Base-by-base conservation (phyloP, 2,797 vertebrate species). In the Esox lucius region DNA sequence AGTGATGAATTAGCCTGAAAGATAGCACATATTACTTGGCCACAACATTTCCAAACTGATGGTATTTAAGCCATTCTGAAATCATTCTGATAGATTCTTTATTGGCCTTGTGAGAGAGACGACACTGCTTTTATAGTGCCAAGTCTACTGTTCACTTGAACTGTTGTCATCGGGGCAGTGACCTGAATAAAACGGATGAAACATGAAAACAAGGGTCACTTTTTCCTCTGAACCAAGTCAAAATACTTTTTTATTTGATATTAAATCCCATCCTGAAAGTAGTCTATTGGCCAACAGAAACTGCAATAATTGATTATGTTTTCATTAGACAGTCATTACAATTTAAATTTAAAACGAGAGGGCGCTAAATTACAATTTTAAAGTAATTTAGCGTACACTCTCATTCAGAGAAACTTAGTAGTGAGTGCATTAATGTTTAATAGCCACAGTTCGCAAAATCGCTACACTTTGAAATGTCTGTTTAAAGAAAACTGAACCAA, bases 141-240 rank as follows among this genome's bases (percentile, higher is more conserved):
- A 81, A 93, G 87, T 73, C 91, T 91, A 70, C 93, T 93, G 19
- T 94, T 94, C 78, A 95, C 93, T 83, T 92, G 83, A 75, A 93
- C 51, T 0, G 93, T 95, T 81, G 93, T 95, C 73, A 73, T 84
- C 75, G 91, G 87, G 42, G 77, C 85, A 17, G 91, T 77, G 7
- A 95, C 90, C 94, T 95, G 74, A 75, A 85, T 42, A 84, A 26
- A 70, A 72, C 53, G 5, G 53, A 64, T 68, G 5, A 22, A 71
- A 24, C 2, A 28, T 24, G 19, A 71, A 71, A 72, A 61, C 53
- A 35, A 5, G 70, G 24, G 12, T 59, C 39, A 72, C 6, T 72
- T 17, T 15, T n/a, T 35, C 17, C 31, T 19, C 31, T 33, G 65
- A 33, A 31, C 13, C 65, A 67, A 67, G 22, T 59, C 12, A 22